Percentiles rank a stretch among this genome's conserved stretches.
These are phyloP conservation scores for Zootermopsis nevadensis DNA, from an alignment of 2,888 invertebrate species.

Conservation along the genomic window DNA sequence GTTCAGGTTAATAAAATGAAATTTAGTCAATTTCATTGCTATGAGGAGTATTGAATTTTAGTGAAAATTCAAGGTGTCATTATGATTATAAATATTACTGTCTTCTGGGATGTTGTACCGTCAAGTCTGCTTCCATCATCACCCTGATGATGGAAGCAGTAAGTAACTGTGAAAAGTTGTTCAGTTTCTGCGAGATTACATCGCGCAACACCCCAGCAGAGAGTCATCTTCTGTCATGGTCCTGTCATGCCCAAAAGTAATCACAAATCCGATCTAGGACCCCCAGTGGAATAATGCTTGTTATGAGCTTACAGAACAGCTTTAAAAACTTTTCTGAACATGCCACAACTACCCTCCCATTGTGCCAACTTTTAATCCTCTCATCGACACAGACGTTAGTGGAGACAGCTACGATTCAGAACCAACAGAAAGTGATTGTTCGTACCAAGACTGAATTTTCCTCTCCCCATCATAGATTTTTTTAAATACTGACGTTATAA, in stretches of 20 bases:
- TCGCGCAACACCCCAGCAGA: neutral
- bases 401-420: neutral
- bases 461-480: constrained; percentile 3
- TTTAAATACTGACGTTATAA: too few relatives aligned
- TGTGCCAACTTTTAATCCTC: constrained; percentile 27
- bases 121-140: too few relatives aligned
- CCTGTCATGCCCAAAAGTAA: neutral
- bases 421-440: constrained; percentile 14
- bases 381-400: neutral
- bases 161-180: too few relatives aligned
- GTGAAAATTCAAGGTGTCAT: too few relatives aligned
- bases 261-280: neutral
- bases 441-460: neutral
- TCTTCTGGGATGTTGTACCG: too few relatives aligned
- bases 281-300: neutral
- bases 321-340: constrained; percentile 22
- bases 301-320: constrained; percentile 11
- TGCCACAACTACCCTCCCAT: neutral
- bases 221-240: too few relatives aligned
- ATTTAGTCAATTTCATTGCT: too few relatives aligned
- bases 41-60: too few relatives aligned
- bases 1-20: too few relatives aligned
- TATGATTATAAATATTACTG: too few relatives aligned
- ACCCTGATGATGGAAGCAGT: too few relatives aligned
- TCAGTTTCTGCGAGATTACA: too few relatives aligned